Evolutionary conservation across 92 coral and sea anemone genomes (phyloP), one percentile per base, ranked within the genome.

Genomic region (Hydrozoanthus gracilis): DNA sequence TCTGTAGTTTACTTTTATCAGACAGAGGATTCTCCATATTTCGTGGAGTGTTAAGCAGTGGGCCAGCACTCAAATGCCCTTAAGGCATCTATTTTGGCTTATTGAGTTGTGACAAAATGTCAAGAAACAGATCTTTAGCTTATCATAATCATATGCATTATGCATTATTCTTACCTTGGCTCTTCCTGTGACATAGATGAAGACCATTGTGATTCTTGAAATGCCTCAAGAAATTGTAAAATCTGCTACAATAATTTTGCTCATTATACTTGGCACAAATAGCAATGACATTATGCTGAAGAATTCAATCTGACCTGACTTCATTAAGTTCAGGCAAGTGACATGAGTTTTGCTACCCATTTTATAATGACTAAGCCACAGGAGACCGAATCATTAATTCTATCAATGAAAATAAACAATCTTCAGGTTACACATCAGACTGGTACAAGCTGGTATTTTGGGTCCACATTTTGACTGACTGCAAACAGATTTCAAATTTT

Each of bases 131-230:
- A 56, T 58, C 83, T 70, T 78, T 44, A 78, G 61, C 83, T 78
- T 78, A 78, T 78, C 83, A 56, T 4, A 44, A 15, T 11, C 16
- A 39, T 2, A n/a, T 35, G 48, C 56, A n/a, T 77, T 77, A 27
- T 77, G 39, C 69, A 78, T 60, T 16, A 56, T 17, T 80, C 92
- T 74, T 90, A 90, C 92, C 92, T 86, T 76, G 39, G 12, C 56
- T 78, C 77, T 74, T 73, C 86, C 92, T 39, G 87, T 90, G 78
- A 90, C 73, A 88, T 87, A 90, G 77, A 90, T 90, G 75, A 90
- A 87, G 72, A 90, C 92, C 92, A 90, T 90, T 73, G 44, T 75
- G 73, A 50, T 69, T 52, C 84, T 68, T 60, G 60, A 18, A 20
- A 51, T 72, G 83, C 52, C 71, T 60, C 27, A 56, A 11, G 44